A percentile compares a stretch with the other conserved stretches of the same genome.
phyloP scores from a whole-genome alignment of 2,888 invertebrate species.

The Axea sp. region DNA sequence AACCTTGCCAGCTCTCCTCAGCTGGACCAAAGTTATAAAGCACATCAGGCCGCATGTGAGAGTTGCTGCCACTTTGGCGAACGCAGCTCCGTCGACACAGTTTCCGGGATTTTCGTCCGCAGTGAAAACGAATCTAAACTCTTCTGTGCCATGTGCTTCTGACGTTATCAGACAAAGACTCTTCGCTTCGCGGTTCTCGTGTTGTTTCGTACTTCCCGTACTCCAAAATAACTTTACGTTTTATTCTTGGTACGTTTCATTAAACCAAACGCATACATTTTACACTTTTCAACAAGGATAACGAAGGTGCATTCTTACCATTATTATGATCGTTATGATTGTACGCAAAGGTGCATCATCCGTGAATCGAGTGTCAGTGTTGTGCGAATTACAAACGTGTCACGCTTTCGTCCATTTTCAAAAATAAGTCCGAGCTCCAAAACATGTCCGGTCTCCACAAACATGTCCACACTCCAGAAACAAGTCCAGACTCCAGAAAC shows the following conservation, averaged over 20 bases:
- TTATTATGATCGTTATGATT: too few species aligned
- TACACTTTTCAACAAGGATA: too few species aligned
- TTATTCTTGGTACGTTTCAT: slow-evolving; percentile 9
- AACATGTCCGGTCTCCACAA: too few species aligned
- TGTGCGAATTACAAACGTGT: neutral
- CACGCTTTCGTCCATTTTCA: too few species aligned
- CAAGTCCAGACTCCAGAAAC: too few species aligned
- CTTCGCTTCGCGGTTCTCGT: neutral
- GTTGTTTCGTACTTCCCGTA: too few species aligned
- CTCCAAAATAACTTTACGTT: neutral
- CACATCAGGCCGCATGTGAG: slow-evolving; percentile 69
- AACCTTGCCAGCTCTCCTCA: slow-evolving; percentile 57
- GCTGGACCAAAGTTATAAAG: slow-evolving; percentile 77
- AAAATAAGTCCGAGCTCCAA: too few species aligned
- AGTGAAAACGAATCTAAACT: slow-evolving; percentile 48
- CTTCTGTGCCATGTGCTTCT: slow-evolving; percentile 66
- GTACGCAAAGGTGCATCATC: neutral
- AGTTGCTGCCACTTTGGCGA: slow-evolving; percentile 75
- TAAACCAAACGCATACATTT: neutral
- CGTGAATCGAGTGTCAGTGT: neutral
- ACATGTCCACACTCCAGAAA: too few species aligned
- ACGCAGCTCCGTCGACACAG: slow-evolving; percentile 71
- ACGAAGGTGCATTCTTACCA: too few species aligned
- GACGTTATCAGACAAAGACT: slow-evolving; percentile 24
- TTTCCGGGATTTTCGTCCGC: slow-evolving; percentile 61